Evolutionary conservation across 2,797 vertebrate species (phyloP), one percentile per base, ranked within the genome.

Genomic region (Phrynocephalus vlangalii): DNA sequence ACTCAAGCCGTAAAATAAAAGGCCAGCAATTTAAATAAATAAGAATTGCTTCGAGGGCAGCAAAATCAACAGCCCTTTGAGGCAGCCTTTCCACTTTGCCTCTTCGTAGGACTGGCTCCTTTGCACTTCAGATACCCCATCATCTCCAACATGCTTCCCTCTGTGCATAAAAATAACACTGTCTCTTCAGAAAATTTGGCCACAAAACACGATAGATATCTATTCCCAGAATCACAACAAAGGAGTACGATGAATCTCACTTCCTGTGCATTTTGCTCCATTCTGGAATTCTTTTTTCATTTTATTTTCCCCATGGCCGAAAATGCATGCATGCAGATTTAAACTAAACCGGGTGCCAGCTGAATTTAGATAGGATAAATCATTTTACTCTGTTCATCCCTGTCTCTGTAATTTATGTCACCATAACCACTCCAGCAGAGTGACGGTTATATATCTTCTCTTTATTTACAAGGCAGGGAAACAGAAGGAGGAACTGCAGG

Each of bases 381-480:
- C 50, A 80, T 52, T 66, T 22, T 0, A 3, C 1, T 5, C 13
- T 26, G 52, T 67, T 52, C 50, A 80, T 68, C 28, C 44, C 26
- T 81, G 18, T 13, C 30, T 67, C 79, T 70, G 20, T 48, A 26
- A 82, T 22, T 92, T 87, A 79, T 88, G 82, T 26, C 82, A 73
- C 56, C 72, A 28, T 44, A 7, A 13, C 70, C 70, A 60, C 52
- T 70, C 30, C 38, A 82, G 30, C 82, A 85, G 22, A 72, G 79
- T 67, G 63, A n/a, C 44, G 50, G 1, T 26, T 72, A 56, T 30
- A 22, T 48, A 90, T 90, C 76, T 82, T 76, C 38, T 92, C 60
- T 68, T 92, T 80, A 87, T 87, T 87, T 88, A 90, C 90, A 86
- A 93, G 89, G 0, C 5, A 89, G 48, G 76, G 85, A 86, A 78